A percentile compares a stretch with the other conserved stretches of the same genome.
Evolutionary conservation across 2,113 vertebrate genomes (phyloP).

Genomic region (Lepus europaeus): DNA sequence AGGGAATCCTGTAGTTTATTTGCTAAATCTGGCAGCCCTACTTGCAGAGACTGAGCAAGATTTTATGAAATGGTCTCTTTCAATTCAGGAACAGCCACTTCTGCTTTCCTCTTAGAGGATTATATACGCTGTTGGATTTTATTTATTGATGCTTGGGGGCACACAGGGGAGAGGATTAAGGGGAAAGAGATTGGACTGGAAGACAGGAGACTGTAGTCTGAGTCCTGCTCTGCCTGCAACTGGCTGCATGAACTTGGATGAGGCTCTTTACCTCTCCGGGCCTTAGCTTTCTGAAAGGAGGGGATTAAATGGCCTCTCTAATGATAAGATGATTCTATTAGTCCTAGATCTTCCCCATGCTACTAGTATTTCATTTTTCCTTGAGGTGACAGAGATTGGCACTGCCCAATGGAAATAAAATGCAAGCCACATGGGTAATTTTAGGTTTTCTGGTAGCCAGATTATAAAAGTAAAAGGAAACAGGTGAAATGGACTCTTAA

Average conservation of each 20-base stretch:
- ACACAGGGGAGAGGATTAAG: background rate
- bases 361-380: conserved; percentile 13
- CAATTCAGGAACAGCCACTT: background rate
- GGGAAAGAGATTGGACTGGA: background rate
- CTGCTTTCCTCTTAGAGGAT: conserved; percentile 44
- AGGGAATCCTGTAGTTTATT: conserved; percentile 52
- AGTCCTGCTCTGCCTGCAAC: background rate
- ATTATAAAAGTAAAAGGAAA: conserved; percentile 57
- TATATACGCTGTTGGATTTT: background rate
- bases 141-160: background rate
- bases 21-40: conserved; percentile 13
- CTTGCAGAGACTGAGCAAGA: conserved; percentile 42
- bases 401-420: conserved; percentile 32
- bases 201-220: background rate
- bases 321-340: conserved; percentile 19
- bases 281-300: conserved; percentile 11
- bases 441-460: conserved; percentile 3
- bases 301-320: background rate
- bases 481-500: background rate
- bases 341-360: background rate
- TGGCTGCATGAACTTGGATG: background rate
- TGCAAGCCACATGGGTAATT: background rate
- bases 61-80: conserved; percentile 62
- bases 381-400: background rate
- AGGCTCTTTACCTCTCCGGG: background rate